phyloP scores from a whole-genome alignment of 2,888 invertebrate species.

The Acronicta leporina region DNA sequence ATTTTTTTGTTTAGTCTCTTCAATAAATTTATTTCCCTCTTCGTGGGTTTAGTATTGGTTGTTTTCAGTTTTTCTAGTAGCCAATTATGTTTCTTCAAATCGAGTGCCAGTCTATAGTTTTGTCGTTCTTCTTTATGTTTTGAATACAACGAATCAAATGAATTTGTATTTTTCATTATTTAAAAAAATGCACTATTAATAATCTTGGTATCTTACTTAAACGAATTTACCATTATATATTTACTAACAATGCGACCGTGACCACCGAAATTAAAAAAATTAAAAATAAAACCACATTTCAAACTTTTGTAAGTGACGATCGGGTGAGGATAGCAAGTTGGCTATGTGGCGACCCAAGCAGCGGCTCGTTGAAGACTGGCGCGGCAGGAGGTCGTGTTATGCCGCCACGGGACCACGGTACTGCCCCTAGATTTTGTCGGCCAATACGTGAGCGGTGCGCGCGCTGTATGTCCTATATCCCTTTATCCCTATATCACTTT shows the following conservation, averaged over 20 bases:
- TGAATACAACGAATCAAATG: background rate
- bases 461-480: slow-evolving; percentile 32
- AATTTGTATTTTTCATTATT: slow-evolving; percentile 3
- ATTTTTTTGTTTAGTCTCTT: background rate
- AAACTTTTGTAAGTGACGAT: slow-evolving; percentile 4
- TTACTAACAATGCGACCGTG: background rate
- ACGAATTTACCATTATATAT: background rate
- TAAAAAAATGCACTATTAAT: background rate
- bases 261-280: background rate
- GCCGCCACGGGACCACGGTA: slow-evolving; percentile 3
- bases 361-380: slow-evolving; percentile 18
- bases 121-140: background rate
- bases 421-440: slow-evolving; percentile 29
- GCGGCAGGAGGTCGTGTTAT: slow-evolving; percentile 10
- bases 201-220: background rate
- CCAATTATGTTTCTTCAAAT: slow-evolving; percentile 27
- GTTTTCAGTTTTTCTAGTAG: slow-evolving; percentile 5
- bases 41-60: background rate
- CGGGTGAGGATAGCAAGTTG: background rate
- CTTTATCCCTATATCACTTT: slow-evolving; percentile 20
- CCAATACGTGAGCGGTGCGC: slow-evolving; percentile 42
- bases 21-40: background rate
- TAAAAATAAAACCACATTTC: background rate
- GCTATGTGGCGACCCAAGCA: background rate
- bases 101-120: slow-evolving; percentile 13